Evolutionary conservation across 2,797 vertebrate species (phyloP), one percentile per base, ranked within the genome.

Genomic region (Acomys russatus): DNA sequence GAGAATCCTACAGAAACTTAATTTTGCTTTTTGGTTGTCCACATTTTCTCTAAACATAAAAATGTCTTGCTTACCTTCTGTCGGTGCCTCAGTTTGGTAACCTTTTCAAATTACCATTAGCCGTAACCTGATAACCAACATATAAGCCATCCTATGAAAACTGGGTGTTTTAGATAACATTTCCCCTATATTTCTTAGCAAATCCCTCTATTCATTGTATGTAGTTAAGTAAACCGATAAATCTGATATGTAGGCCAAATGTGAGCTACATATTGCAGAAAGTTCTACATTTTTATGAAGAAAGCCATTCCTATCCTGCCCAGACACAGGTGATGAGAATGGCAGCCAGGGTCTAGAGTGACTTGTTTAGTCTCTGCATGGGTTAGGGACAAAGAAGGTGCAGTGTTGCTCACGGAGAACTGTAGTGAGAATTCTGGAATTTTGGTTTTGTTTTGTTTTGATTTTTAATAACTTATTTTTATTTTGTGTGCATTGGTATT

Each of bases 1-100:
- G 23, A 51, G 77, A 61, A 51, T 84, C 83, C 30, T 90, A 9
- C 2, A 79, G 35, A 91, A 94, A 88, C 51, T 90, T 85, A 77
- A 90, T 68, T 63, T 90, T 66, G 38, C 12, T 92, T 96, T 90
- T 79, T 86, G 56, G 61, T 82, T 73, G 68, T 80, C 8, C 23
- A 83, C 20, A 66, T 70, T 90, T 61, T 94, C 96, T 97, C 25
- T 83, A 89, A 94, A 71, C 20, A 66, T 79, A 54, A 97, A 97
- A 92, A 30, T 74, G 23, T 74, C 11, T 73, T 90, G 14, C 30
- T 84, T 86, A 61, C 59, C 9, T 51, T 94, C 33, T 54, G 35
- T 18, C 64, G 25, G 49, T 23, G 63, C 76, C 54, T 84, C 28
- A 59, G 33, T 73, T 79, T 92, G 59, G 23, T 80, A 9, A 9